Base-by-base conservation (phyloP, 1,140 invertebrate genomes). In the Caerostris darwini region DNA sequence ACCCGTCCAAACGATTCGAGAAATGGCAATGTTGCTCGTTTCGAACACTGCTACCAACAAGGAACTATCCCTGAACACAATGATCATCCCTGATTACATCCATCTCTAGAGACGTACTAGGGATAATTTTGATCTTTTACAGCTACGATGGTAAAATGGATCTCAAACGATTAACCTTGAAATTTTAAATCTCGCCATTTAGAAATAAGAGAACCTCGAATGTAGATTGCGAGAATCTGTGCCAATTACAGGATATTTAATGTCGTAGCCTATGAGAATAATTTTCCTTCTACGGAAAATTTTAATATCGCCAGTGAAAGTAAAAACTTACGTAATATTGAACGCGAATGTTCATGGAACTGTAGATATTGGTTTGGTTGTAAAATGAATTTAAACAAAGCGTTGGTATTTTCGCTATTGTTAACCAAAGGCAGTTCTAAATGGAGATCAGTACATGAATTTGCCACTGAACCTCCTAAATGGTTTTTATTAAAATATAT, bases 21-120 rank as follows among this genome's bases (percentile, higher is more conserved):
- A 61, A 53, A 34, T 14, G n/a, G 71, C 71, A 34, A 34, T 53
- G 7, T 50, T 77, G 12, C 4, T 64, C 71, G 71, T 77, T 77
- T 34, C 34, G 10, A 77, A 77, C 34, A 34, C 34, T 77, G 71
- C 67, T 50, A 50, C 71, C 53, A 57, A 58, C 12, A 19, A 61
- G 5, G 57, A 12, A 85, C n/a, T 19, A n/a, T 19, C 58, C 3
- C 12, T 3, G 85, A 87, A 87, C 64, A 87, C 85, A 64, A 87
- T 87, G 58, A 87, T 87, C 57, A 53, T 12, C n/a, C 7, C 59
- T 87, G 85, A 87, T 87, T 87, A 53, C 59, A 87, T 87, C 85
- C 85, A 58, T 64, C 85, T 87, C 85, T 19, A 12, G 85, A 58
- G 85, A 53, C 2, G 10, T 10, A n/a, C 3, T 59, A 14, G 17